Percentiles rank a stretch among this genome's conserved stretches.
Conservation (phyloP, 1,140 invertebrate species). For the Alviniconcha marisindica region DNA sequence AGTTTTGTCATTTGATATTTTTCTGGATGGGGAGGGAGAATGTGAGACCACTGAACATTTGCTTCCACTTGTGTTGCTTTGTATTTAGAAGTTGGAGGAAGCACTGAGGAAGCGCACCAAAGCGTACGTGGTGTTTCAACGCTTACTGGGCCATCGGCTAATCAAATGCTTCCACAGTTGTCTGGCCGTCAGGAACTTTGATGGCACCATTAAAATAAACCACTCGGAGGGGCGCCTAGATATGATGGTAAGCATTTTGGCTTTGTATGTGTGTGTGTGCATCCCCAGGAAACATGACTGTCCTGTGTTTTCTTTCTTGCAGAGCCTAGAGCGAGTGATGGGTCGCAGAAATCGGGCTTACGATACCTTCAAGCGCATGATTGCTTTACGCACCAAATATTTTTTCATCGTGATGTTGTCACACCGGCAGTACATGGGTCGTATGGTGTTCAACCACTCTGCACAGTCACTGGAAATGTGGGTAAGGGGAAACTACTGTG, state of each 20-base stretch:
- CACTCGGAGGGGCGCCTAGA: background rate
- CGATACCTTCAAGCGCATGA: constrained; percentile 62
- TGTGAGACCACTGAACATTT: background rate
- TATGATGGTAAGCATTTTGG: constrained; percentile 14
- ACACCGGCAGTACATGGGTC: constrained; percentile 71
- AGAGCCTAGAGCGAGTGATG: constrained; percentile 57
- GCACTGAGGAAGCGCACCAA: background rate
- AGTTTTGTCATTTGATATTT: no score
- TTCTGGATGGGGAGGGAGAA: no score
- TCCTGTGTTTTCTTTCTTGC: constrained; percentile 4
- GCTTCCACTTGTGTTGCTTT: background rate
- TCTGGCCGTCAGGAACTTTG: background rate
- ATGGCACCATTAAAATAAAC: constrained; percentile 9
- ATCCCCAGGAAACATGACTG: background rate
- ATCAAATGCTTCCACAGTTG: background rate
- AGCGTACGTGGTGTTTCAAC: background rate
- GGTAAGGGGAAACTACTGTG: constrained; percentile 57
- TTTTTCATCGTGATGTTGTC: constrained; percentile 71
- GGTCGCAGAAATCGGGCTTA: constrained; percentile 64
- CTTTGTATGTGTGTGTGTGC: background rate
- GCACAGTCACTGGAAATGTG: constrained; percentile 69
- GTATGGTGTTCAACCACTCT: constrained; percentile 74
- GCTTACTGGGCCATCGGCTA: background rate
- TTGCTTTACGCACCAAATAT: constrained; percentile 68
- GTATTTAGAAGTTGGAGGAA: background rate